Base-by-base conservation (phyloP, 1,140 invertebrate genomes). In the Drosophila paulistorum region DNA sequence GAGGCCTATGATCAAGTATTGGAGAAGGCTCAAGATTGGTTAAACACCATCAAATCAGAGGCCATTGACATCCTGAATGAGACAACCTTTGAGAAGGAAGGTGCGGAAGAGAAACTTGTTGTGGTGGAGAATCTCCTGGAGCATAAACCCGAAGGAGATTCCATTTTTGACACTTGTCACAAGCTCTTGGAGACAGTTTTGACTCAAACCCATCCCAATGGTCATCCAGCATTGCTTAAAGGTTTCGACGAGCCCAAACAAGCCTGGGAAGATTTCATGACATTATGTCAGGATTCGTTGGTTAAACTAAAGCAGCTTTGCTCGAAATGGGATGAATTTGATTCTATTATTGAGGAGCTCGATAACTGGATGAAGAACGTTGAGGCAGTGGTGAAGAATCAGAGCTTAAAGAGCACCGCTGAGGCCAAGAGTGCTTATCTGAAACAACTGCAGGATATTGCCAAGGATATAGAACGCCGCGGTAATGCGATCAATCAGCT, bases 341-440 rank as follows among this genome's bases (percentile, higher is more conserved):
- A 97, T 86, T 94, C 95, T 23, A 93, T 95, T 3, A 94, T 97
- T 41, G 96, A 97, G 65, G 93, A 93, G 71, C 92, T 98, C 1
- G 96, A 96, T 78, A 93, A 94, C 54, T 99, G 97, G 98, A 93
- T 98, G 13, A 96, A 97, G 84, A 94, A 95, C 45, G 96, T 96
- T 85, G 98, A 99, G 93, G 93, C 93, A 55, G 94, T 96, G 90
- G 93, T 98, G 0, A 97, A 97, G 92, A 98, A 99, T 92, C 96
- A 98, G 92, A 97, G 96, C 77, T 93, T 99, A 5, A 98, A 97
- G 90, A 97, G 95, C 85, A 97, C 95, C 6, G 94, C 97, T 17
- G 95, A 96, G 69, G 94, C 97, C 0, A 99, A 99, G 92, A 93
- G 95, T 68, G 92, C 93, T 11, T 96, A 98, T 93, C 93, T 98